These are phyloP conservation scores for Aethina tumida DNA, from an alignment of 1,140 invertebrate genomes.

Conservation along the genomic window DNA sequence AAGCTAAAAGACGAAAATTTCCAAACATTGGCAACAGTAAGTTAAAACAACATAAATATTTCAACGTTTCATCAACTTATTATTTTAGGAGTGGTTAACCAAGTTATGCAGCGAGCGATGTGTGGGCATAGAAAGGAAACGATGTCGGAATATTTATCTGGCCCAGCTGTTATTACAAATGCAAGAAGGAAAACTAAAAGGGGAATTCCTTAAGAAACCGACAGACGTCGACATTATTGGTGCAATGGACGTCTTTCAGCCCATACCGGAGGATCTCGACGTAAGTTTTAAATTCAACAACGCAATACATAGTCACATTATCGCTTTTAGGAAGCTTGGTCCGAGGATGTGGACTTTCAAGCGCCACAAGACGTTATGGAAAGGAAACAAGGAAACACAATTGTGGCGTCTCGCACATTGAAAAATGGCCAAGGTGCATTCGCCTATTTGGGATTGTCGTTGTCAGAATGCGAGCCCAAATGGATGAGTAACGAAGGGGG, in stretches of 20 bases:
- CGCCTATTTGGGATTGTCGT: slow-evolving; percentile 30
- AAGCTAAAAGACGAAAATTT: slow-evolving; percentile 21
- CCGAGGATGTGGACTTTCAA: slow-evolving; percentile 21
- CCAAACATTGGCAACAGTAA: slow-evolving; percentile 7
- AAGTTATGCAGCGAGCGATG: slow-evolving; percentile 33
- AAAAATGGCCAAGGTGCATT: slow-evolving; percentile 35
- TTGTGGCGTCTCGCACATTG: slow-evolving; percentile 34
- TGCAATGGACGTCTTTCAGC: slow-evolving; percentile 27
- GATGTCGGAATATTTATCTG: slow-evolving; percentile 36
- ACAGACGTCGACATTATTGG: slow-evolving; percentile 27
- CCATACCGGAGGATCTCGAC: slow-evolving; percentile 2
- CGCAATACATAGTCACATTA: not conserved
- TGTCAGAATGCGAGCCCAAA: slow-evolving; percentile 12
- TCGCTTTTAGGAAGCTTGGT: slow-evolving; percentile 21
- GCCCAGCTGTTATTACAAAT: slow-evolving; percentile 34
- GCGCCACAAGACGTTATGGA: slow-evolving; percentile 17
- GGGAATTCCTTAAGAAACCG: slow-evolving; percentile 29
- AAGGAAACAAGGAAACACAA: slow-evolving; percentile 32
- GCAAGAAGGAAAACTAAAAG: slow-evolving; percentile 32
- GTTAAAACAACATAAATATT: slow-evolving; percentile 13
- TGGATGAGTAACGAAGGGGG: slow-evolving; percentile 24
- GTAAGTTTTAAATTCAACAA: not conserved
- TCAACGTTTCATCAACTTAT: slow-evolving; percentile 6
- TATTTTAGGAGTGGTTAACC: slow-evolving; percentile 30
- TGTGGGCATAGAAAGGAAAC: slow-evolving; percentile 28